Percentiles rank a stretch among this genome's conserved stretches.
Conservation (phyloP, 2,797 vertebrate species). For the Semaprochilodus insignis region DNA sequence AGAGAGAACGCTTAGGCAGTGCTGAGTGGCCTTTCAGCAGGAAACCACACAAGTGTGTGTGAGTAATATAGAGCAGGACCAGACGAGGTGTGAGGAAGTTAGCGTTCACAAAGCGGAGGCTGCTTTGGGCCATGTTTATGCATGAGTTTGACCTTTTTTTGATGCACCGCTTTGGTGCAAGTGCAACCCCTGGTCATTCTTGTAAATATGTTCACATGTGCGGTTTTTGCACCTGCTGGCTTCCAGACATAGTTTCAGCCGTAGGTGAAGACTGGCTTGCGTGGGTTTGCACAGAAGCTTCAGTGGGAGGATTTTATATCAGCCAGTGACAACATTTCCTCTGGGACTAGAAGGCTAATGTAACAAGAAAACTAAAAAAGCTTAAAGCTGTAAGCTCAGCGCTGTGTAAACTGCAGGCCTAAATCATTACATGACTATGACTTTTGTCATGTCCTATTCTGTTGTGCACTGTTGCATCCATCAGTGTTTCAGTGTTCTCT, state of each 20-base stretch:
- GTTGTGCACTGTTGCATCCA: too few species aligned
- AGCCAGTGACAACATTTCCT: too few species aligned
- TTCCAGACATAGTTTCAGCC: background rate
- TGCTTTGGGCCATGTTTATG: slow-evolving; percentile 26
- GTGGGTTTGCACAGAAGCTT: background rate
- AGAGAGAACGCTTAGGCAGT: background rate
- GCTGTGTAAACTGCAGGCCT: too few species aligned
- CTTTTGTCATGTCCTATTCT: too few species aligned
- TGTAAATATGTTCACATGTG: background rate
- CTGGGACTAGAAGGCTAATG: too few species aligned
- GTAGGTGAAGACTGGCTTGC: background rate
- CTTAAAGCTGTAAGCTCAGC: too few species aligned
- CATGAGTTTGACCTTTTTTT: slow-evolving; percentile 43
- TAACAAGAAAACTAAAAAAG: background rate
- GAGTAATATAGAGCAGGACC: slow-evolving; percentile 36
- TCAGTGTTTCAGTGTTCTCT: background rate
- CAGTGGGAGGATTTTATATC: too few species aligned
- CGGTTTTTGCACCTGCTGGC: background rate
- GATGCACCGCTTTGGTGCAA: slow-evolving; percentile 41
- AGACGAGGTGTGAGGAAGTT: slow-evolving; percentile 38
- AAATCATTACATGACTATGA: background rate
- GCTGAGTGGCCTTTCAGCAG: slow-evolving; percentile 46
- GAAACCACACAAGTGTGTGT: slow-evolving; percentile 56
- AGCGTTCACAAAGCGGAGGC: background rate
- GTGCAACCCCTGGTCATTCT: slow-evolving; percentile 26